Evolutionary conservation across 2,888 invertebrate species (phyloP).

Genomic region (Andrena fulva): DNA sequence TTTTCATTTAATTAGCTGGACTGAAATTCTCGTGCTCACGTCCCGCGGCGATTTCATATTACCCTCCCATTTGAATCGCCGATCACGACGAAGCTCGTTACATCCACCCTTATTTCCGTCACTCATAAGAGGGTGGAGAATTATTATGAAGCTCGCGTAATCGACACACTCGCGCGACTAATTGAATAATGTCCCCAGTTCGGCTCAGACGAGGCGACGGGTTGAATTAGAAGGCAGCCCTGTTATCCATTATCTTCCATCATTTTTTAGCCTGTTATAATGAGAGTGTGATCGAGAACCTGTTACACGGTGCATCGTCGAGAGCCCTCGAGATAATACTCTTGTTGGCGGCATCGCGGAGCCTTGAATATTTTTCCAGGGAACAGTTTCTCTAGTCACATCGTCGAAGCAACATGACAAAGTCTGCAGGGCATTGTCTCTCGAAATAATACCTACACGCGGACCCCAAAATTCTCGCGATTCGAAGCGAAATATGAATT

Average conservation of each 20-base stretch:
- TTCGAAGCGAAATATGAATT: neutral
- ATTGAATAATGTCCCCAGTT: slow-evolving; percentile 32
- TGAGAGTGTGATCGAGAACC: neutral
- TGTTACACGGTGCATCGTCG: neutral
- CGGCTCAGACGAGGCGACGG: slow-evolving; percentile 14
- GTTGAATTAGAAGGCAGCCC: slow-evolving; percentile 24
- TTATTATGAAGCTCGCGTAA: slow-evolving; percentile 13
- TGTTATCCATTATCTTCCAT: slow-evolving; percentile 12
- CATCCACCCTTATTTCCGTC: neutral
- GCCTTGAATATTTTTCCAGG: neutral
- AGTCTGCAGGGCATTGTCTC: neutral
- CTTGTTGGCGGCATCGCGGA: neutral
- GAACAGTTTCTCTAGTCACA: neutral
- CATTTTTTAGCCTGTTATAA: slow-evolving; percentile 15
- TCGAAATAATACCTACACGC: neutral
- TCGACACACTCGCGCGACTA: slow-evolving; percentile 32
- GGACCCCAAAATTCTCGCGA: neutral
- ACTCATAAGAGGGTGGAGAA: slow-evolving; percentile 1
- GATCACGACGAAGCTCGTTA: neutral
- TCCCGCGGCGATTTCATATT: neutral
- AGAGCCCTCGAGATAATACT: neutral
- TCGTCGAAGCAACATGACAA: neutral
- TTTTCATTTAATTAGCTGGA: too few relatives aligned
- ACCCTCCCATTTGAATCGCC: neutral
- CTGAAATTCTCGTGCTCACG: neutral